phyloP scores from a whole-genome alignment of 2,113 vertebrate species.

The Chloroceryle aenea region DNA sequence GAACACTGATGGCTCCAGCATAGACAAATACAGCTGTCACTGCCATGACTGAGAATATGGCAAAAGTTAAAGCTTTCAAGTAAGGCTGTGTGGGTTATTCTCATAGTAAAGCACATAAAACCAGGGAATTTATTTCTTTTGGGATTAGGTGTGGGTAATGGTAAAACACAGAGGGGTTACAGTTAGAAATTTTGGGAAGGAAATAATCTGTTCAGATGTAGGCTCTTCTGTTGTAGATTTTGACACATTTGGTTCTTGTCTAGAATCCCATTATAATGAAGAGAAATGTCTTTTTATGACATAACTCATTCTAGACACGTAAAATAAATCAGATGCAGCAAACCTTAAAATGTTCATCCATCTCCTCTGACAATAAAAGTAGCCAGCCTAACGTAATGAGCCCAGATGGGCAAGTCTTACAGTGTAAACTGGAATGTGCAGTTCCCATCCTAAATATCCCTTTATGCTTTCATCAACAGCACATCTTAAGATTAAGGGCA shows the following conservation, averaged over 20 bases:
- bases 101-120: not conserved
- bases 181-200: not conserved
- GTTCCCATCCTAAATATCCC: not conserved
- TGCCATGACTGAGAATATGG: not conserved
- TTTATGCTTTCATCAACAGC: not conserved
- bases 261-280: not conserved
- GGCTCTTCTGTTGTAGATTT: not conserved
- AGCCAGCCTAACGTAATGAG: not conserved
- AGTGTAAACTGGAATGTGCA: not conserved
- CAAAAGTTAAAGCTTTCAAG: not conserved
- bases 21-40: not conserved
- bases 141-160: not conserved
- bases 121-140: not conserved
- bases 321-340: not conserved
- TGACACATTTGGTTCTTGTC: not conserved
- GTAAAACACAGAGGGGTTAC: not conserved
- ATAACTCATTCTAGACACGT: not conserved
- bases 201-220: not conserved
- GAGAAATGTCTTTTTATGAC: not conserved
- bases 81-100: fast-evolving
- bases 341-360: not conserved
- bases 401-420: not conserved
- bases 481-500: not conserved
- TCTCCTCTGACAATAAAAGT: not conserved
- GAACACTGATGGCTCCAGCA: not conserved